Evolutionary conservation across 2,888 invertebrate genomes (phyloP).

Genomic region (Thecocarcelia acutangulata): DNA sequence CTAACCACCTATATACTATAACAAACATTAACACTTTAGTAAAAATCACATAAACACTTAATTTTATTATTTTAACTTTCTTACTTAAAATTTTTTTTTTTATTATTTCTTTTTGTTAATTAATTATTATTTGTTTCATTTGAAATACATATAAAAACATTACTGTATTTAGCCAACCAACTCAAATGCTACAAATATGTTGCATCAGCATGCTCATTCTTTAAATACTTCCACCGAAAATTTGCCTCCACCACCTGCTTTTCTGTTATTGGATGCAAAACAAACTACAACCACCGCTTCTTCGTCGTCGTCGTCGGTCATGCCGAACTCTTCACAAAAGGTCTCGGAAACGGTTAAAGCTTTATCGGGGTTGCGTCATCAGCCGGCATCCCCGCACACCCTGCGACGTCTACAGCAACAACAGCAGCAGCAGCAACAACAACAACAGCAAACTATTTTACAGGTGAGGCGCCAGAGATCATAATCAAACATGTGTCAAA

Average conservation of each 20-base stretch:
- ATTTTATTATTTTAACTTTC: conserved; percentile 12
- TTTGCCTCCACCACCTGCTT: conserved; percentile 81
- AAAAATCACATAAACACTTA: not conserved
- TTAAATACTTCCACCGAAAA: conserved; percentile 79
- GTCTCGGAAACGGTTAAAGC: conserved; percentile 94
- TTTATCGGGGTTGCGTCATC: conserved; percentile 89
- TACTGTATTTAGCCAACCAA: conserved; percentile 61
- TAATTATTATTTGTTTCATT: conserved; percentile 27
- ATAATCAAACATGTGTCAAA: conserved; percentile 11
- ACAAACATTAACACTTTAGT: conserved; percentile 29
- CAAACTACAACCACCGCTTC: conserved; percentile 70
- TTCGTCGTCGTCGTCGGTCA: conserved; percentile 70
- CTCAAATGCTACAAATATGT: conserved; percentile 69
- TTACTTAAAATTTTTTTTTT: conserved; percentile 15
- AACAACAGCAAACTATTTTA: conserved; percentile 72
- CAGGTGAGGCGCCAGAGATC: conserved; percentile 76
- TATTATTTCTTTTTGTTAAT: conserved; percentile 39
- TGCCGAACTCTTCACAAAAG: conserved; percentile 82
- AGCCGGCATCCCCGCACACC: conserved; percentile 91
- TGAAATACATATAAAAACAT: conserved; percentile 7
- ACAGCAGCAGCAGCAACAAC: conserved; percentile 71
- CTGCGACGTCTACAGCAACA: conserved; percentile 82
- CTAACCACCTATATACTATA: not conserved
- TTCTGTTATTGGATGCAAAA: conserved; percentile 76
- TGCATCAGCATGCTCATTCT: conserved; percentile 73